Conservation (phyloP, 1,140 invertebrate genomes). For the Pararge aegeria region DNA sequence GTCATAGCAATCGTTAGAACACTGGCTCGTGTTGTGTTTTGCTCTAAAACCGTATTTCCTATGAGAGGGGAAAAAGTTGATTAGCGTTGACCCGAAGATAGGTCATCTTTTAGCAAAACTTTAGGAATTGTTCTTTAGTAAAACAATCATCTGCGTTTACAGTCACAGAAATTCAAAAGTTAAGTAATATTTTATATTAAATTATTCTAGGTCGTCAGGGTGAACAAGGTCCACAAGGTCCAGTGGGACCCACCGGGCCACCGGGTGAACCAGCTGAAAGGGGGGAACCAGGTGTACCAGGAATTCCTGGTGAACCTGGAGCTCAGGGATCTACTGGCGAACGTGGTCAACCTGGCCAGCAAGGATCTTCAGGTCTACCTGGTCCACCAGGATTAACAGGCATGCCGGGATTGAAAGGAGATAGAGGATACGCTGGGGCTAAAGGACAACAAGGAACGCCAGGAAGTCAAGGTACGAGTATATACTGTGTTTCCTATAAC, state of each 20-base stretch:
- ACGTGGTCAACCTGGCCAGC: constrained; percentile 83
- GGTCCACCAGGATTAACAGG: constrained; percentile 85
- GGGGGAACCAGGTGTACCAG: constrained; percentile 87
- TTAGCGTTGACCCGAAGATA: too few species aligned
- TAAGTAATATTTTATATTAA: too few species aligned
- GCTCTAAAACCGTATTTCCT: too few species aligned
- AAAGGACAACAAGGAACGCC: constrained; percentile 88
- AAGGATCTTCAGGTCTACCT: constrained; percentile 84
- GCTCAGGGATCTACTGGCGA: constrained; percentile 85
- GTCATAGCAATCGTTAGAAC: too few species aligned
- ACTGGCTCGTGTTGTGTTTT: too few species aligned
- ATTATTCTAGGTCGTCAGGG: constrained; percentile 80
- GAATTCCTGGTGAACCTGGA: constrained; percentile 86
- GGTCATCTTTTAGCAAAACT: too few species aligned
- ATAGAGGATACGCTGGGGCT: constrained; percentile 83
- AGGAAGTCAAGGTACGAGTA: constrained; percentile 79
- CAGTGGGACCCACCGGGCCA: constrained; percentile 84
- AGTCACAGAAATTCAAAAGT: too few species aligned
- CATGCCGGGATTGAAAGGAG: constrained; percentile 86
- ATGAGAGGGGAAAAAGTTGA: too few species aligned
- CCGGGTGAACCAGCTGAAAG: constrained; percentile 87
- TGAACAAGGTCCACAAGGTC: constrained; percentile 85
- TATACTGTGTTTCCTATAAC: not conserved
- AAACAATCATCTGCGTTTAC: too few species aligned
- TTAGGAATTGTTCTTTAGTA: too few species aligned